Conservation (phyloP, 2,888 invertebrate species). For the Lepidochrysops patricia region DNA sequence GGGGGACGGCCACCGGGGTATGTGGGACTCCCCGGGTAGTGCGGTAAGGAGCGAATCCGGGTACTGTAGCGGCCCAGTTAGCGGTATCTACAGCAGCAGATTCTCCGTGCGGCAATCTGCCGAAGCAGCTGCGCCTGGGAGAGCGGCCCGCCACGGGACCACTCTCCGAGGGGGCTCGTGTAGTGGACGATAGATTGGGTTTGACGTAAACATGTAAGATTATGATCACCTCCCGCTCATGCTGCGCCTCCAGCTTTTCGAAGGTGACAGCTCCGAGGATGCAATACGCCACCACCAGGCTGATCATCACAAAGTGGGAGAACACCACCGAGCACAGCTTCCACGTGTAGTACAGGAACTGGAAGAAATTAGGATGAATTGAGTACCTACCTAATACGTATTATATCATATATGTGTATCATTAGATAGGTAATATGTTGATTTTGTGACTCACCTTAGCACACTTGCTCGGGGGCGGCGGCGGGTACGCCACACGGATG, state of each 20-base stretch:
- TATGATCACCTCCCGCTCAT: slow-evolving; percentile 80
- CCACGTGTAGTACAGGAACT: slow-evolving; percentile 82
- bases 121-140: neutral
- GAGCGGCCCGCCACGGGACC: no score
- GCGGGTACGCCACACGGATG: slow-evolving; percentile 41
- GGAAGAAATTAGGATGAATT: slow-evolving; percentile 20
- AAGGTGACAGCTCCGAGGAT: slow-evolving; percentile 91
- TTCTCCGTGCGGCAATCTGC: no score
- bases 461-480: slow-evolving; percentile 62
- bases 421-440: no score
- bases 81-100: no score
- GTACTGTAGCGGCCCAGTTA: no score
- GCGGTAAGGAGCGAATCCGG: no score
- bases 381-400: no score
- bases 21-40: no score
- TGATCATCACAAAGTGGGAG: slow-evolving; percentile 90
- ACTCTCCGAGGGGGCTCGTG: no score
- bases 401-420: no score
- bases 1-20: no score
- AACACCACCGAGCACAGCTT: slow-evolving; percentile 89
- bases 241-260: slow-evolving; percentile 81
- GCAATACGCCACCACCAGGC: slow-evolving; percentile 92
- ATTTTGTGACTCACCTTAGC: slow-evolving; percentile 48
- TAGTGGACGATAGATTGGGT: neutral
- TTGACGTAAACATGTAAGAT: neutral